These are phyloP conservation scores for Odontomyia ornata DNA, from an alignment of 2,888 invertebrate genomes.

Conservation along the genomic window DNA sequence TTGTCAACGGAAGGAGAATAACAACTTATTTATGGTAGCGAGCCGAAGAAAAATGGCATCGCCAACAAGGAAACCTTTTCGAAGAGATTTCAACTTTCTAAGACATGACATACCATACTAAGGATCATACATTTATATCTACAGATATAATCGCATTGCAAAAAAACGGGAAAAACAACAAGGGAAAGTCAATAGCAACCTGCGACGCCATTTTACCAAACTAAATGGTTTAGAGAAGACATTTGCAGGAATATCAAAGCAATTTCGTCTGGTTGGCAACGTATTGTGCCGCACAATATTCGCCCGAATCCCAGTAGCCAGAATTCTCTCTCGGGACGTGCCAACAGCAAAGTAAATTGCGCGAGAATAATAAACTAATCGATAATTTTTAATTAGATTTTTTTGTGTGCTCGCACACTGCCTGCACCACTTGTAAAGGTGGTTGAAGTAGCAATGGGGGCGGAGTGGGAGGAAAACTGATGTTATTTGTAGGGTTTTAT, in stretches of 20 bases:
- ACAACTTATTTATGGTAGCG: background rate
- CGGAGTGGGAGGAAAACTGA: background rate
- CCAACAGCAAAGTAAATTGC: constrained; percentile 29
- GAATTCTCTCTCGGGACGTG: background rate
- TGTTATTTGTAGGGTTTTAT: constrained; percentile 33
- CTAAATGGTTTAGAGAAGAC: background rate
- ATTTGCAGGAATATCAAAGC: background rate
- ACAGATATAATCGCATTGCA: background rate
- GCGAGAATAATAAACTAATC: constrained; percentile 43
- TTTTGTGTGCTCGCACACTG: background rate
- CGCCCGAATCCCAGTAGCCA: background rate
- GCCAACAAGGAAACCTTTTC: background rate
- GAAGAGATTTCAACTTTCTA: background rate
- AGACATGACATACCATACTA: background rate
- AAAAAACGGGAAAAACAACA: background rate
- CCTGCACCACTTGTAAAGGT: background rate
- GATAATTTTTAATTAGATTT: constrained; percentile 44
- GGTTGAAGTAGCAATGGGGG: background rate
- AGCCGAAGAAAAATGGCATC: background rate
- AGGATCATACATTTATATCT: background rate
- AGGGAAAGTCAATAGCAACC: constrained; percentile 7
- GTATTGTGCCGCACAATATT: background rate
- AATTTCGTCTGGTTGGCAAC: background rate
- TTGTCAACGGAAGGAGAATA: background rate
- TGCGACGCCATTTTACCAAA: background rate